Conservation (phyloP, 2,113 vertebrate genomes). For the Tauraco erythrolophus region DNA sequence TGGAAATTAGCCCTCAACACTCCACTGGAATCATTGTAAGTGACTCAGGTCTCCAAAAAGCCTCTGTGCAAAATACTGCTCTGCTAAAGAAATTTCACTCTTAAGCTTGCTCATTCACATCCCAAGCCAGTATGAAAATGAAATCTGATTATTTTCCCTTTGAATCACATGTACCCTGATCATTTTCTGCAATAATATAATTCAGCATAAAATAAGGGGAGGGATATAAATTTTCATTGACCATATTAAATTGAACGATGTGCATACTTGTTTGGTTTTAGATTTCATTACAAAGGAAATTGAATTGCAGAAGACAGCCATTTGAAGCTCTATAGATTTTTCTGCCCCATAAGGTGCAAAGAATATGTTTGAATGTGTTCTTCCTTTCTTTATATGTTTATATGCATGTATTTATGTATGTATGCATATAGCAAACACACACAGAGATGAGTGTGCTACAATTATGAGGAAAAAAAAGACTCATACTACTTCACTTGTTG, state of each 20-base stretch:
- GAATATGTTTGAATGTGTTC: not conserved
- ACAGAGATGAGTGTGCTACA: not conserved
- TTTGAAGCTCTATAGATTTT: not conserved
- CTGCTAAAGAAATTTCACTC: not conserved
- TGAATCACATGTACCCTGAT: not conserved
- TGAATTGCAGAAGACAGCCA: not conserved
- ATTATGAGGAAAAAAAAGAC: not conserved
- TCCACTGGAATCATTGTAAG: not conserved
- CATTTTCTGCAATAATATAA: conserved; percentile 13
- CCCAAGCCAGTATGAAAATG: not conserved
- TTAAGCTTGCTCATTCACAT: not conserved
- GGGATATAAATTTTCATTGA: conserved; percentile 7
- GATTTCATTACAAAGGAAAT: conserved; percentile 36
- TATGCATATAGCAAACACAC: not conserved
- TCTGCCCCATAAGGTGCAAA: not conserved
- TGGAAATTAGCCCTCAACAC: not conserved
- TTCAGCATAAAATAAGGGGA: conserved; percentile 5
- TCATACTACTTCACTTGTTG: not conserved
- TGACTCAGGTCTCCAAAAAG: not conserved
- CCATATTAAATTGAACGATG: not conserved
- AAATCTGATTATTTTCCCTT: not conserved
- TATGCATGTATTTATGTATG: not conserved
- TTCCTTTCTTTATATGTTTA: not conserved
- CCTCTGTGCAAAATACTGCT: not conserved
- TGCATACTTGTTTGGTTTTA: not conserved